Evolutionary conservation across 2,888 invertebrate species (phyloP).

Genomic region (Magallana nippona): DNA sequence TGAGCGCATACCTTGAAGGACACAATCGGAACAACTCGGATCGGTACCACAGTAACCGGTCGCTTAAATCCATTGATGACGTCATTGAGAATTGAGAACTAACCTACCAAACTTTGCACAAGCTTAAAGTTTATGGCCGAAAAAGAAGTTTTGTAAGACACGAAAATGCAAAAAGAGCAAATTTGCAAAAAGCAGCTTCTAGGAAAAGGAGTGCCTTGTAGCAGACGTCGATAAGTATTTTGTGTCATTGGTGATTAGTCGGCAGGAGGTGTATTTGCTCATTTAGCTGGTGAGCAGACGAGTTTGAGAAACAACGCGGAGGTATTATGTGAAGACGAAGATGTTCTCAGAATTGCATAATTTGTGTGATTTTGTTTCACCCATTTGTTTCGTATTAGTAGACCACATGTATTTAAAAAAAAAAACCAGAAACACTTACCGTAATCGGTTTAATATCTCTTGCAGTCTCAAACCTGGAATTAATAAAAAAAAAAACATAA

Average conservation of each 20-base stretch:
- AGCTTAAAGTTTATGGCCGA: neutral
- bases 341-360: conserved; percentile 7
- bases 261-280: neutral
- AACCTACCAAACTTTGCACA: neutral
- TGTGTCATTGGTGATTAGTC: neutral
- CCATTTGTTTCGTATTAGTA: too few species aligned
- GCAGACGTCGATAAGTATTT: conserved; percentile 11
- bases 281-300: neutral
- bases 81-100: neutral
- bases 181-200: neutral
- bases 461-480: conserved; percentile 92
- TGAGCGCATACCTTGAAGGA: conserved; percentile 19
- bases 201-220: neutral
- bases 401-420: neutral
- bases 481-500: conserved; percentile 42
- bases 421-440: conserved; percentile 58
- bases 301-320: neutral
- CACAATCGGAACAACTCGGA: conserved; percentile 10
- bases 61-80: conserved; percentile 21
- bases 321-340: neutral
- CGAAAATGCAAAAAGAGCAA: neutral
- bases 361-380: neutral
- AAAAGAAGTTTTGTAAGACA: neutral
- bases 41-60: conserved; percentile 28
- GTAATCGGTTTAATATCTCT: conserved; percentile 83